phyloP scores from a whole-genome alignment of 2,888 invertebrate genomes.

The Nebria brevicollis region DNA sequence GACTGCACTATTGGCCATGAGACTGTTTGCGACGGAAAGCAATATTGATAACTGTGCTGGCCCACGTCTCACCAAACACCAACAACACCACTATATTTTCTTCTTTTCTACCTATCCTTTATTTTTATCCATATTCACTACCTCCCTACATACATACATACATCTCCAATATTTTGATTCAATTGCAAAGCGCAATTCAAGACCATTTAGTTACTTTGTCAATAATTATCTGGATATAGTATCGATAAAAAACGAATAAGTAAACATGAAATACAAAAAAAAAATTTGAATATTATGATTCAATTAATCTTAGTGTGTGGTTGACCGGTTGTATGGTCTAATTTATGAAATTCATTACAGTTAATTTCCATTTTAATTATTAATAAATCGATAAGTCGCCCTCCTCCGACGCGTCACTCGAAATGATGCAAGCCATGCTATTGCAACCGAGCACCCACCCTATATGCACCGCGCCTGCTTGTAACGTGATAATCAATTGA shows the following conservation, averaged over 20 bases:
- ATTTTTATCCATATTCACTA: no score
- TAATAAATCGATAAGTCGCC: slow-evolving; percentile 31
- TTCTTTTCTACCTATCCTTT: background rate
- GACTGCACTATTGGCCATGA: slow-evolving; percentile 57
- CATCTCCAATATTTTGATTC: no score
- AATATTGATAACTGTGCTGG: slow-evolving; percentile 48
- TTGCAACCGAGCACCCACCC: background rate
- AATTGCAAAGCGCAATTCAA: no score
- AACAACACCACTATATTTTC: background rate
- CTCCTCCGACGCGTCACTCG: slow-evolving; percentile 2
- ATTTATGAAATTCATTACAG: slow-evolving; percentile 33
- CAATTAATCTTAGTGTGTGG: no score
- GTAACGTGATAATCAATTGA: slow-evolving; percentile 34
- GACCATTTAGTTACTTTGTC: no score
- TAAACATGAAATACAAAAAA: no score
- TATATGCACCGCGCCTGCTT: background rate
- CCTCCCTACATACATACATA: no score
- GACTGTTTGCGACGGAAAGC: slow-evolving; percentile 54
- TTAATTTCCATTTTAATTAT: slow-evolving; percentile 40
- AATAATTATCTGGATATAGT: no score
- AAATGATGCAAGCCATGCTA: slow-evolving; percentile 9
- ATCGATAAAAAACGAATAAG: no score
- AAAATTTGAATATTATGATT: no score
- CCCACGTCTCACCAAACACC: background rate
- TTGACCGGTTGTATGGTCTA: background rate